phyloP scores from a whole-genome alignment of 2,888 invertebrate genomes.

The Ophioninae sp. region DNA sequence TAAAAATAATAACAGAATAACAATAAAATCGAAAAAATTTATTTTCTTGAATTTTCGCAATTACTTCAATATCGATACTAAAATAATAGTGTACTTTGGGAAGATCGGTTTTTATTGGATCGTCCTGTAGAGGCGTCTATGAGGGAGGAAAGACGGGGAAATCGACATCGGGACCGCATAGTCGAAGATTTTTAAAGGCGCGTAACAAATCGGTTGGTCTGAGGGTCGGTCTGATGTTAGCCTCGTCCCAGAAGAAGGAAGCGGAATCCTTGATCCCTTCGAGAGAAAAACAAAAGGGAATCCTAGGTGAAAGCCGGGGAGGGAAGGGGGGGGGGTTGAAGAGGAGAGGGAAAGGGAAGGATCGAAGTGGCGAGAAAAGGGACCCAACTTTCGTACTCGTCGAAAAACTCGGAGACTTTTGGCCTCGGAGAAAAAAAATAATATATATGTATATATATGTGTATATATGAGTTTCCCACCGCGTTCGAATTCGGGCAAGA shows the following conservation, averaged over 20 bases:
- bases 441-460: too few species aligned
- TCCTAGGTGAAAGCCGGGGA: too few species aligned
- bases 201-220: constrained; percentile 43
- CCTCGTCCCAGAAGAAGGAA: background rate
- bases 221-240: constrained; percentile 16
- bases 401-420: constrained; percentile 26
- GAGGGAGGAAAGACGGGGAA: background rate
- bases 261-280: background rate
- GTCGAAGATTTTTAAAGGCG: constrained; percentile 17
- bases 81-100: background rate
- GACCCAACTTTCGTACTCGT: background rate
- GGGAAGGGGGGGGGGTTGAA: background rate
- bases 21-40: too few species aligned
- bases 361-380: background rate
- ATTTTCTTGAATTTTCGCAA: too few species aligned
- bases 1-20: too few species aligned
- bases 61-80: too few species aligned
- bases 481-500: constrained; percentile 64
- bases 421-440: constrained; percentile 25
- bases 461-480: constrained; percentile 62
- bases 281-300: background rate
- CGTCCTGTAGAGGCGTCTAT: background rate
- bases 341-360: background rate
- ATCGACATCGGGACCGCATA: background rate
- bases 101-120: too few species aligned